Conservation (phyloP, 2,888 invertebrate genomes). For the Hanleya hanleyi region DNA sequence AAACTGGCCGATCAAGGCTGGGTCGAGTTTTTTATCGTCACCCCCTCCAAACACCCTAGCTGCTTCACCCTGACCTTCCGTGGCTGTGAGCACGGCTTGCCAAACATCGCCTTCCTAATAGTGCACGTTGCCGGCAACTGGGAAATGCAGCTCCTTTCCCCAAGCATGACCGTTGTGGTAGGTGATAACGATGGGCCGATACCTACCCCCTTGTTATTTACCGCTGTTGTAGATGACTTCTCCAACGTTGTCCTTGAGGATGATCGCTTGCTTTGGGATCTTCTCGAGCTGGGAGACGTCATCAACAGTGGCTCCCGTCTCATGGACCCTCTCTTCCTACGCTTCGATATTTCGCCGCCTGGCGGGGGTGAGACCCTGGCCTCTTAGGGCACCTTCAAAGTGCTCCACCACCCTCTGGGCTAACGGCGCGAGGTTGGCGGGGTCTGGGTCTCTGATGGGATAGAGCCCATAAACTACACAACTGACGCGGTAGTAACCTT, state of each 20-base stretch:
- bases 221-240: conserved; percentile 12
- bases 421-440: conserved; percentile 13
- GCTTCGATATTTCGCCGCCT: background rate
- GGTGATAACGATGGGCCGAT: conserved; percentile 17
- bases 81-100: conserved; percentile 20
- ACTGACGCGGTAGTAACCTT: conserved; percentile 6
- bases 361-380: conserved; percentile 11
- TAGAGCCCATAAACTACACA: conserved; percentile 15
- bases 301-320: conserved; percentile 23
- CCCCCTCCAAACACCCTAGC: conserved; percentile 22
- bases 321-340: conserved; percentile 25
- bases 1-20: conserved; percentile 25
- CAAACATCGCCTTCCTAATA: conserved; percentile 22
- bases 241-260: conserved; percentile 12
- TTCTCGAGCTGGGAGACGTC: conserved; percentile 22
- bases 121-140: background rate
- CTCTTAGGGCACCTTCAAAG: too few species aligned
- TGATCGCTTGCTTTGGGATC: conserved; percentile 19
- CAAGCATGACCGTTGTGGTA: conserved; percentile 33
- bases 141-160: conserved; percentile 18
- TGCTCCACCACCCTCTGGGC: too few species aligned
- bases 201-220: conserved; percentile 18
- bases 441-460: background rate
- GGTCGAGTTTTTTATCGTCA: background rate
- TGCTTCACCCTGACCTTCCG: conserved; percentile 11